phyloP scores from a whole-genome alignment of 2,888 invertebrate species.

The Eurytoma adleriae region DNA sequence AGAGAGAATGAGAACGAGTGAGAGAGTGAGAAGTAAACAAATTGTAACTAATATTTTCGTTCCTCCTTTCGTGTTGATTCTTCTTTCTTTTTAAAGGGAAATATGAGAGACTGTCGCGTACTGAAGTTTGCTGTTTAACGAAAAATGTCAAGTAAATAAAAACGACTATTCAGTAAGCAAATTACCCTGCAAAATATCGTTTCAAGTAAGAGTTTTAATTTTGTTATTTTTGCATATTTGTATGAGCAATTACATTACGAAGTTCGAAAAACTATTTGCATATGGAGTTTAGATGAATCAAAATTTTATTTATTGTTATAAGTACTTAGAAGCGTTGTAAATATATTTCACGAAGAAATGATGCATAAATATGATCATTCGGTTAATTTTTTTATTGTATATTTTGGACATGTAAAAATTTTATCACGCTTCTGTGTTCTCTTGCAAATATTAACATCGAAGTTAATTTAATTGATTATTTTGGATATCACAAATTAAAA shows the following conservation, averaged over 20 bases:
- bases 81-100: too few species aligned
- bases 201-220: not conserved
- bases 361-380: not conserved
- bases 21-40: not conserved
- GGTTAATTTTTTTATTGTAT: not conserved
- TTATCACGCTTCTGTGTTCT: not conserved
- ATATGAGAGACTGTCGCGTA: too few species aligned
- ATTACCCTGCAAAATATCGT: constrained; percentile 29
- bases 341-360: not conserved
- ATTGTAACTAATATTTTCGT: not conserved
- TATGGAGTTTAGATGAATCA: not conserved
- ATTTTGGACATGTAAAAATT: not conserved
- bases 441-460: not conserved
- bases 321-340: not conserved
- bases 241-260: constrained; percentile 27
- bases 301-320: constrained; percentile 20
- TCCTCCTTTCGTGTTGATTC: too few species aligned
- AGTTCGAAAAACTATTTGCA: constrained; percentile 12
- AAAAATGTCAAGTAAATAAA: not conserved
- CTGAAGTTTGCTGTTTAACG: constrained; percentile 11
- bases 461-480: not conserved
- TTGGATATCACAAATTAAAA: not conserved
- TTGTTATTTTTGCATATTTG: constrained; percentile 16
- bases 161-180: constrained; percentile 32
- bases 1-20: not conserved